phyloP scores from a whole-genome alignment of 1,140 invertebrate species.

The Teleogryllus occipitalis region DNA sequence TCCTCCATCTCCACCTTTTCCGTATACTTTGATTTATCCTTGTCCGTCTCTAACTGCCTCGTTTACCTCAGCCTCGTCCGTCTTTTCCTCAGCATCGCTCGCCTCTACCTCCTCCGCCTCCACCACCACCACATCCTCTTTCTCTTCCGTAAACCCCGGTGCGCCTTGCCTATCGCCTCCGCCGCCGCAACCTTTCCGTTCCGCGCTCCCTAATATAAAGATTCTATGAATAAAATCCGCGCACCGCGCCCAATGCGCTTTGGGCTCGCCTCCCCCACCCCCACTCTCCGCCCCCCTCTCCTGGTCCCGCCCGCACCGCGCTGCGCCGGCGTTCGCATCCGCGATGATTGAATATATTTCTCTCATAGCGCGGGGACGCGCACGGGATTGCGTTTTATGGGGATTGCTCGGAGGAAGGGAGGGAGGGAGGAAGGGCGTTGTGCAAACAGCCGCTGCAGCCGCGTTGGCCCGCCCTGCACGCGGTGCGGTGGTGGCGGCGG shows the following conservation, averaged over 20 bases:
- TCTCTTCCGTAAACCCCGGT: not conserved
- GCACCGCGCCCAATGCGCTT: not conserved
- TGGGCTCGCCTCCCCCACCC: not conserved
- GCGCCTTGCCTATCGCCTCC: constrained; percentile 1
- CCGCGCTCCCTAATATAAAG: not conserved
- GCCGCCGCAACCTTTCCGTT: not conserved
- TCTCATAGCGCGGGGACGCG: not conserved
- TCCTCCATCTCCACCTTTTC: too few relatives aligned
- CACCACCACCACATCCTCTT: not conserved
- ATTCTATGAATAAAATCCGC: constrained; percentile 5
- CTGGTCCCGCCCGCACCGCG: not conserved
- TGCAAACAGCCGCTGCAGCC: not conserved
- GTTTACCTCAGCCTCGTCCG: too few relatives aligned
- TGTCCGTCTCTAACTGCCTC: too few relatives aligned
- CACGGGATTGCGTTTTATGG: not conserved
- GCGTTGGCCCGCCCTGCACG: not conserved
- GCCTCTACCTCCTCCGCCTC: not conserved
- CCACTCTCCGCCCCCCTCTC: not conserved
- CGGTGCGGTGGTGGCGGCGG: too few relatives aligned
- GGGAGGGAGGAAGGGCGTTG: not conserved
- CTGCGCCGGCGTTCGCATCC: not conserved
- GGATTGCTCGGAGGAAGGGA: not conserved
- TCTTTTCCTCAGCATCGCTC: not conserved
- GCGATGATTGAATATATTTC: constrained; percentile 1
- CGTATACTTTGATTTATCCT: too few relatives aligned